Evolutionary conservation across 2,888 invertebrate genomes (phyloP).

Genomic region (Pristionchus exspectatus): DNA sequence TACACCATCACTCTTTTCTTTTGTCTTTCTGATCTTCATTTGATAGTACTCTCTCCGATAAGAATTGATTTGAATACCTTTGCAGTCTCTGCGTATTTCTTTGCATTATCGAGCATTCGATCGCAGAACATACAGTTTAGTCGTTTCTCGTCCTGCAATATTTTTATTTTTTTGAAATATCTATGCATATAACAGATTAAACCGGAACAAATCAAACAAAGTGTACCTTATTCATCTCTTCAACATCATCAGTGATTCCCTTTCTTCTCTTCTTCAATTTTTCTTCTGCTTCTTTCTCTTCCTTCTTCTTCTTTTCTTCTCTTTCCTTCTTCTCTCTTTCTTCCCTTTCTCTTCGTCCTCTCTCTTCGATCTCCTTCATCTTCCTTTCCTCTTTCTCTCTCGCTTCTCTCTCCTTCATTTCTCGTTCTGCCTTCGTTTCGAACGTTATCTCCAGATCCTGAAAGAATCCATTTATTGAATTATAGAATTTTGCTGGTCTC

Average conservation of each 20-base stretch:
- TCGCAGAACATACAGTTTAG: conserved; percentile 74
- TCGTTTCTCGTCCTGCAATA: conserved; percentile 68
- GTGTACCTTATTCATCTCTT: conserved; percentile 47
- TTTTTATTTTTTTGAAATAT: neutral
- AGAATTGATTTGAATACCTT: conserved; percentile 61
- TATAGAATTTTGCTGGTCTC: too few species aligned
- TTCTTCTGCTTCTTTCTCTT: conserved; percentile 41
- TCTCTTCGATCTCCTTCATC: conserved; percentile 50
- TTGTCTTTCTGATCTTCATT: neutral
- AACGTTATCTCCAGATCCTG: conserved; percentile 50
- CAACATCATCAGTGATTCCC: conserved; percentile 38
- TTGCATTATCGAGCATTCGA: conserved; percentile 72
- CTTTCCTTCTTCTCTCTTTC: conserved; percentile 26
- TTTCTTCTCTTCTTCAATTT: conserved; percentile 48
- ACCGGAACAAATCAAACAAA: neutral
- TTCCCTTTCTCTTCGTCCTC: conserved; percentile 20
- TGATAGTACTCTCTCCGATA: conserved; percentile 29
- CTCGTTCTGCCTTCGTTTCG: conserved; percentile 35
- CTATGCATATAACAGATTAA: neutral
- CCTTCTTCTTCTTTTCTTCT: conserved; percentile 47
- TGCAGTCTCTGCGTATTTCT: conserved; percentile 71
- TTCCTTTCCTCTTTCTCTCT: conserved; percentile 29
- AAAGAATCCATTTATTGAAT: neutral
- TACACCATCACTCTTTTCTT: neutral
- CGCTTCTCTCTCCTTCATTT: conserved; percentile 44